Percentiles rank a stretch among this genome's conserved stretches.
Conservation (phyloP, 2,113 vertebrate genomes). For the Saccopteryx leptura region DNA sequence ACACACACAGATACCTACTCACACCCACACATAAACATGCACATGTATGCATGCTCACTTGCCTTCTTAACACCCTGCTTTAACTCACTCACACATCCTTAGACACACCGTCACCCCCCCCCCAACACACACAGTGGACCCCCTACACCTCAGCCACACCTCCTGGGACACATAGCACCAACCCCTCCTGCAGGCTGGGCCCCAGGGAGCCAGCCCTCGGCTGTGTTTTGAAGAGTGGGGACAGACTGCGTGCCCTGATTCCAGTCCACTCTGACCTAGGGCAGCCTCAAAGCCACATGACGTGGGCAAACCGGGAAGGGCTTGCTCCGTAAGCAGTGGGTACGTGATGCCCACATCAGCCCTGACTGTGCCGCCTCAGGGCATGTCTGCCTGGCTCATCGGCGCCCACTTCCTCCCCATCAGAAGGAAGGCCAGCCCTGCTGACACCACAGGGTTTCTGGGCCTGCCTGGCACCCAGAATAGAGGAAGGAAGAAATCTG, state of each 20-base stretch:
- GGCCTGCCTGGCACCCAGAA: conserved; percentile 74
- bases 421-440: conserved; percentile 59
- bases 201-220: neutral
- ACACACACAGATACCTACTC: neutral
- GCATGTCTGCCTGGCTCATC: conserved; percentile 77
- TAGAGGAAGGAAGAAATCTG: conserved; percentile 81
- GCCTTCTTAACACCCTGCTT: neutral
- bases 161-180: neutral
- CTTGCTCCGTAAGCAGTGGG: conserved; percentile 47
- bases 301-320: conserved; percentile 11
- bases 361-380: conserved; percentile 68
- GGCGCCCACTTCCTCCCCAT: conserved; percentile 69
- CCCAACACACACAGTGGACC: fast-evolving
- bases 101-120: neutral
- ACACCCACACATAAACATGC: neutral
- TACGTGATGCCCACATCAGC: neutral
- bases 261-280: fast-evolving
- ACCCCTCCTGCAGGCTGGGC: neutral
- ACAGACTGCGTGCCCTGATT: neutral
- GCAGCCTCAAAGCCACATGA: neutral
- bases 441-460: conserved; percentile 61
- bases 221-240: neutral
- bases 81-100: neutral
- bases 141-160: fast-evolving
- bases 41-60: fast-evolving